Base-by-base conservation (phyloP, 2,113 vertebrate genomes). In the Cyanocitta stelleri region DNA sequence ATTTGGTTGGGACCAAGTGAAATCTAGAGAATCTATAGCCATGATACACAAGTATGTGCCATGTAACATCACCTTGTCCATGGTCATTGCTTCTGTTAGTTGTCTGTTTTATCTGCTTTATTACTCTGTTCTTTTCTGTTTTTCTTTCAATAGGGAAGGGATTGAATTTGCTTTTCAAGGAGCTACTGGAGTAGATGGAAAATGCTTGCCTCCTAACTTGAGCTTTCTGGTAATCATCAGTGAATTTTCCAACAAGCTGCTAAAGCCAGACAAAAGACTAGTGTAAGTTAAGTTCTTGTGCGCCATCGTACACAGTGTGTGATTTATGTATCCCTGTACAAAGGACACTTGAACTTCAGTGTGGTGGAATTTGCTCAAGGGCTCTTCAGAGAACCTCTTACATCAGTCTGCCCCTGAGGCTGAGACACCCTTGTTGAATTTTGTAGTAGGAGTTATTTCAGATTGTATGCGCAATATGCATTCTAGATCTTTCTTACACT, bases 161-260 rank as follows among this genome's bases (percentile, higher is more conserved):
- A 98, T 99, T 61, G 98, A 99, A 88, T 99, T 99, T 95, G 99
- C 98, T 62, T 99, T 99, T 76, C 97, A 97, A 97, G 90, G 98
- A 98, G 52, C 76, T 92, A 64, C 97, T 97, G 95, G 97, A 97
- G 81, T 96, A 46, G 98, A 98, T 44, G 98, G 97, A 32, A 97
- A 96, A 30, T 93, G 95, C 19, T 92, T 97, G 21, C 98, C 98
- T 16, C 97, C 97, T 11, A 98, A 98, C 95, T 96, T 99, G 95
- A 97, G 98, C 87, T 99, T 98, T 97, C 97, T 99, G 91, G 96
- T 98, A 94, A 98, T 99, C 95, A 98, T 99, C 97, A 98, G 96
- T 46, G 98, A 99, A 96, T 99, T 99, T 97, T 99, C 99, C 96
- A 97, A 98, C 96, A 99, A 99, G 90, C 98, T 99, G 77, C 98